phyloP scores from a whole-genome alignment of 2,113 vertebrate species.

The Grammomys dolichurus region DNA sequence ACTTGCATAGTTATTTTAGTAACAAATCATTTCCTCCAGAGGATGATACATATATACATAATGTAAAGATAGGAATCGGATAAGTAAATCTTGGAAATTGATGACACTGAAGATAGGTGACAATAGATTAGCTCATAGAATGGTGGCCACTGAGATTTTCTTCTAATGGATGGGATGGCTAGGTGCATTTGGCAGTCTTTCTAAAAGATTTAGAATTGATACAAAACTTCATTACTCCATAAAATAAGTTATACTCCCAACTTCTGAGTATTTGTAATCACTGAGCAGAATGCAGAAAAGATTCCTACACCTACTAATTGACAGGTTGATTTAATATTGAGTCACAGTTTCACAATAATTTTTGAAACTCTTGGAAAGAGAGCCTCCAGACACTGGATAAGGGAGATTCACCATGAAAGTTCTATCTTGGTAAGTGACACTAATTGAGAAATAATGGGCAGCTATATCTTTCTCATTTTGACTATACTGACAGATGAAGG shows the following conservation, averaged over 20 bases:
- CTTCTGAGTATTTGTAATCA: background rate
- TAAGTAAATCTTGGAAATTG: background rate
- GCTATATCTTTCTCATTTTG: slow-evolving; percentile 44
- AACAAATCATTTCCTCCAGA: background rate
- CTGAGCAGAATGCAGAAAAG: slow-evolving; percentile 32
- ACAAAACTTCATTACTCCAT: slow-evolving; percentile 3
- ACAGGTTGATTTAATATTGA: slow-evolving; percentile 73
- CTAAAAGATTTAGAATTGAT: background rate
- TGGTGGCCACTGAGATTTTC: background rate
- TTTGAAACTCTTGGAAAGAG: slow-evolving; percentile 68
- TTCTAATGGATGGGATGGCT: no score
- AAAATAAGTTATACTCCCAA: background rate
- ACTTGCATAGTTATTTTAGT: background rate
- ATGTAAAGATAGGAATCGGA: background rate
- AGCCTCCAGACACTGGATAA: slow-evolving; percentile 47
- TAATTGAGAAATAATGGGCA: slow-evolving; percentile 79
- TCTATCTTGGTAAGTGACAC: slow-evolving; percentile 74
- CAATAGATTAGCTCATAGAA: background rate
- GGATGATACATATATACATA: background rate
- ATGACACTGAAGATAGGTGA: background rate
- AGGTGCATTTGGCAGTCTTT: background rate
- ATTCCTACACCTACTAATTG: slow-evolving; percentile 62
- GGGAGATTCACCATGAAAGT: slow-evolving; percentile 33
- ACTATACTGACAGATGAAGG: slow-evolving; percentile 64
- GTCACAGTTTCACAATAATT: slow-evolving; percentile 70